Evolutionary conservation across 1,140 invertebrate species (phyloP).

Genomic region (Danaus melanippus): DNA sequence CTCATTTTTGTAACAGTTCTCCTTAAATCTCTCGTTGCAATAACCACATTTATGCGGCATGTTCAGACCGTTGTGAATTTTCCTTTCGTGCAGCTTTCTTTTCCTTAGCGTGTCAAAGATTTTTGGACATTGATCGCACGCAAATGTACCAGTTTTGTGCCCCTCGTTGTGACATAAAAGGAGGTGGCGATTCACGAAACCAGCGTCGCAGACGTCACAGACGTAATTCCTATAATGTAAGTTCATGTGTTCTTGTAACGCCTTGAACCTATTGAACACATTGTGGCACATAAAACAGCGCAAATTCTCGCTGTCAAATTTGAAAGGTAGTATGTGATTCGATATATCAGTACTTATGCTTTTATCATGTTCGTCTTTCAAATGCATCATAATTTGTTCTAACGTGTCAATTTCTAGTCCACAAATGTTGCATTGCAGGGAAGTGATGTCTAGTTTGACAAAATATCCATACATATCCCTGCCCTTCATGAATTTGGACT

Average conservation of each 20-base stretch:
- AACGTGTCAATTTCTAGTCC: slow-evolving; percentile 16
- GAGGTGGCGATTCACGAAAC: slow-evolving; percentile 32
- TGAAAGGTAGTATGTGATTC: slow-evolving; percentile 42
- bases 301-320: slow-evolving; percentile 30
- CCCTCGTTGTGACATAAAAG: slow-evolving; percentile 30
- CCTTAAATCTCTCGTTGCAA: slow-evolving; percentile 37
- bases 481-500: slow-evolving; percentile 31
- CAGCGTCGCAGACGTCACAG: slow-evolving; percentile 39
- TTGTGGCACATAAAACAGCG: slow-evolving; percentile 38
- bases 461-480: slow-evolving; percentile 34
- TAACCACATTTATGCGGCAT: slow-evolving; percentile 40
- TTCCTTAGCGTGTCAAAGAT: slow-evolving; percentile 32
- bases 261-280: slow-evolving; percentile 38
- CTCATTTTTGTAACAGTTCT: slow-evolving; percentile 34
- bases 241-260: slow-evolving; percentile 41
- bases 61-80: slow-evolving; percentile 28
- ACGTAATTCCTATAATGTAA: slow-evolving; percentile 44
- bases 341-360: slow-evolving; percentile 32
- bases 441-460: slow-evolving; percentile 41
- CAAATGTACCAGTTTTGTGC: slow-evolving; percentile 33
- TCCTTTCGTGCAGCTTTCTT: slow-evolving; percentile 32
- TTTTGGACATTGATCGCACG: slow-evolving; percentile 35
- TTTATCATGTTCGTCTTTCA: slow-evolving; percentile 32
- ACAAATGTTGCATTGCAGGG: slow-evolving; percentile 32
- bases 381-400: slow-evolving; percentile 29